Base-by-base conservation (phyloP, 2,888 invertebrate species). In the Ryuthela nishihirai region DNA sequence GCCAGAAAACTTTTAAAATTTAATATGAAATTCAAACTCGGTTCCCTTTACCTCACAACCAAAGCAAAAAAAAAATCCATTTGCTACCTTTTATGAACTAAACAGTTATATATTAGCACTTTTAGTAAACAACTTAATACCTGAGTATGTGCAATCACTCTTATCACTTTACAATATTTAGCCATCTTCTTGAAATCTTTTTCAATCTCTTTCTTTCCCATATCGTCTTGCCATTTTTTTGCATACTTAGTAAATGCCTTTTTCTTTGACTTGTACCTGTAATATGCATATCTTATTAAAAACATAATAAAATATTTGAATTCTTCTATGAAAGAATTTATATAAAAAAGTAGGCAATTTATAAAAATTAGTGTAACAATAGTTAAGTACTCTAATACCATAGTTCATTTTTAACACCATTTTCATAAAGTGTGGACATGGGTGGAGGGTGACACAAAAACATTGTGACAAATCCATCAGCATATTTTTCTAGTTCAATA, bases 201-300 rank as follows among this genome's bases (percentile, higher is more conserved):
- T 71, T 97, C 95, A 76, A 99, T 97, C 66, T 92, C 89, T 78
- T 94, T 92, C 76, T 90, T 89, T 58, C 99, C 99, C 69, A 89
- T 83, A 71, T 92, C 90, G 80, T 98, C 98, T 71, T 89, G 87
- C 98, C 99, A 99, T 77, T 98, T 99, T 81, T 97, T 97, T 74
- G 91, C 87, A 64, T 92, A 84, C 79, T 98, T 98, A 68, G 93
- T 90, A 80, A 98, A 99, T 66, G 99, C 99, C 92, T 97, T 98
- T 91, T 97, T 99, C 86, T 99, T 95, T 78, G 93, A 92, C 80
- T 93, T 91, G 82, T 94, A 97, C 99, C 99, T 99, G 76, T 65
- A 55, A 46, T n/a, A n/a, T n/a, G n/a, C 1, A 29, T 10, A 36
- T 10, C 15, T 15, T 10, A 15, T 36, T 15, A 36, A n/a, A 36